A percentile compares a stretch with the other conserved stretches of the same genome.
Evolutionary conservation across 2,797 vertebrate genomes (phyloP).

Genomic region (Labeo calbasu): DNA sequence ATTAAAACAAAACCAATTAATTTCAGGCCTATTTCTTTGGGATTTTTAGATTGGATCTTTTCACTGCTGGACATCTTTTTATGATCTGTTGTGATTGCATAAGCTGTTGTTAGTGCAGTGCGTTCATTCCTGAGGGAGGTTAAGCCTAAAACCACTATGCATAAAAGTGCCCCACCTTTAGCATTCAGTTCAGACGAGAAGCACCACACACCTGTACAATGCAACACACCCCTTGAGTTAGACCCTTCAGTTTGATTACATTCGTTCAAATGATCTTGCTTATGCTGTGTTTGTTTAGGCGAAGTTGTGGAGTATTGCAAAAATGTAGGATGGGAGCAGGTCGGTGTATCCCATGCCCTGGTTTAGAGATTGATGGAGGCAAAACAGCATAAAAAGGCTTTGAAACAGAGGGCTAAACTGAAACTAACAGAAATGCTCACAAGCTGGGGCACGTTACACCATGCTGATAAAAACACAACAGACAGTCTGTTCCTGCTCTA

Average conservation of each 20-base stretch:
- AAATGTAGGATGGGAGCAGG: background rate
- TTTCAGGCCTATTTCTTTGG: background rate
- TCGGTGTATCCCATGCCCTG: background rate
- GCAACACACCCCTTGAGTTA: background rate
- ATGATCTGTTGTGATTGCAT: constrained; percentile 30
- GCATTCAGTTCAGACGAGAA: constrained; percentile 19
- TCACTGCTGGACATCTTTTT: background rate
- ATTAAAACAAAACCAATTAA: constrained; percentile 5
- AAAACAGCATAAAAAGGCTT: constrained; percentile 1
- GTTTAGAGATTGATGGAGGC: background rate
- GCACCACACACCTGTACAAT: constrained; percentile 20
- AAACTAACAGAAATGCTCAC: constrained; percentile 64
- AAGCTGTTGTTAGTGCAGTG: constrained; percentile 29
- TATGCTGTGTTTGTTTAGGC: background rate
- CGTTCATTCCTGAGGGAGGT: constrained; percentile 40
- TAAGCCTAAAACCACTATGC: constrained; percentile 33
- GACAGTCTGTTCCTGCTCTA: constrained; percentile 48
- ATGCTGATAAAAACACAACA: constrained; percentile 66
- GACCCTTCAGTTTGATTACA: constrained; percentile 1
- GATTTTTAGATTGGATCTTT: constrained; percentile 9
- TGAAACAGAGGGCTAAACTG: constrained; percentile 54
- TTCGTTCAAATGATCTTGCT: constrained; percentile 7
- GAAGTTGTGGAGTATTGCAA: constrained; percentile 31
- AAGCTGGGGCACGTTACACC: constrained; percentile 70
- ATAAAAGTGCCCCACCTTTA: constrained; percentile 51